Evolutionary conservation across 2,797 vertebrate genomes (phyloP).

Genomic region (Pelodytes ibericus): DNA sequence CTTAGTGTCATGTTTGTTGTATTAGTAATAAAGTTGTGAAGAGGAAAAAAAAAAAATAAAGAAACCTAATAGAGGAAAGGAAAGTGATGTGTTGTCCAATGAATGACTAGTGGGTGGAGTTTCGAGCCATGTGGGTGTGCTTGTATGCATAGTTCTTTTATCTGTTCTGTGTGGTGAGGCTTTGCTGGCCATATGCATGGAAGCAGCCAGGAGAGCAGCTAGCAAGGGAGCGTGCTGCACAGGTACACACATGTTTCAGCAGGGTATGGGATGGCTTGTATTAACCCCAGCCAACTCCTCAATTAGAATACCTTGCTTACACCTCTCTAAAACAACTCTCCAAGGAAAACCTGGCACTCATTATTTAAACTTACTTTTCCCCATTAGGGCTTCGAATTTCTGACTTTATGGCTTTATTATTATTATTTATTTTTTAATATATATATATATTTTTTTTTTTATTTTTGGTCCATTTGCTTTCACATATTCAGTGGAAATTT

Average conservation of each 20-base stretch:
- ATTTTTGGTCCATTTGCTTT: too few species aligned
- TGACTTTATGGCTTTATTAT: not conserved
- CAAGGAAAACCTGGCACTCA: not conserved
- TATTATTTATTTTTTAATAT: not conserved
- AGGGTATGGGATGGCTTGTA: slow-evolving; percentile 7
- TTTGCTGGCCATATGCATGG: slow-evolving; percentile 45
- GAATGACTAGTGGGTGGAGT: not conserved
- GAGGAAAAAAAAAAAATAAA: not conserved
- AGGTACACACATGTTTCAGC: slow-evolving; percentile 38
- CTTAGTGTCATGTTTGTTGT: not conserved
- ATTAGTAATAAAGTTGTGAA: slow-evolving; percentile 27
- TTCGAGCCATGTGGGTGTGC: not conserved
- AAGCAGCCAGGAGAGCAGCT: slow-evolving; percentile 37
- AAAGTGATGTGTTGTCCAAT: not conserved
- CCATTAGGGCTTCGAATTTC: not conserved
- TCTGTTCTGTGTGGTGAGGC: slow-evolving; percentile 10
- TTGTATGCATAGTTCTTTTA: slow-evolving; percentile 12
- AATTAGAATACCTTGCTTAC: not conserved
- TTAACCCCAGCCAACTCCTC: not conserved
- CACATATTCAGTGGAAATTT: too few species aligned
- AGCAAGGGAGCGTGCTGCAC: slow-evolving; percentile 41
- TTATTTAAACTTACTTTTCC: not conserved
- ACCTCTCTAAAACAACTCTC: too few species aligned
- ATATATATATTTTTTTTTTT: too few species aligned
- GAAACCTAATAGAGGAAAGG: not conserved